These are phyloP conservation scores for Belgica antarctica DNA, from an alignment of 2,888 invertebrate genomes.

Conservation along the genomic window DNA sequence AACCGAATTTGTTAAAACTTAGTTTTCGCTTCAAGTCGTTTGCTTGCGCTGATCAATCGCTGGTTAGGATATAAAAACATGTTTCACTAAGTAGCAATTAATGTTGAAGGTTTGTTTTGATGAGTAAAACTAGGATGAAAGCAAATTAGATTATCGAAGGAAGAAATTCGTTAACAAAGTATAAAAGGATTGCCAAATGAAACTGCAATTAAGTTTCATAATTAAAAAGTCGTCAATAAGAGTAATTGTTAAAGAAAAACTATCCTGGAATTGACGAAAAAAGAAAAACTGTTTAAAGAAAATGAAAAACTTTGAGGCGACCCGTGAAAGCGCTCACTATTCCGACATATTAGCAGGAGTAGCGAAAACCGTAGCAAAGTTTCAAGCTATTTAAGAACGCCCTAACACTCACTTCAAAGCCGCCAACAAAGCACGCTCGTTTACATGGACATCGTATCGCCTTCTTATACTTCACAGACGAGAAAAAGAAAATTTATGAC, in stretches of 20 bases:
- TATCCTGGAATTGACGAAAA: conserved; percentile 10
- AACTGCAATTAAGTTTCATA: conserved; percentile 19
- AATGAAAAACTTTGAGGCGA: background rate
- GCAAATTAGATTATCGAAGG: background rate
- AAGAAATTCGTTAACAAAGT: conserved; percentile 15
- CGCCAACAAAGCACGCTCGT: conserved; percentile 1
- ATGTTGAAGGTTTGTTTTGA: background rate
- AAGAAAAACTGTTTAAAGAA: too few relatives aligned
- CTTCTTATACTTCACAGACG: conserved; percentile 33
- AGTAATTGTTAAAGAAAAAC: background rate
- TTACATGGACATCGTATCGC: conserved; percentile 32
- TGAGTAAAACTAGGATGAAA: background rate
- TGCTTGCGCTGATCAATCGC: background rate
- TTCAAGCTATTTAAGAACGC: background rate
- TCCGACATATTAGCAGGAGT: background rate
- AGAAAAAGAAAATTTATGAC: background rate
- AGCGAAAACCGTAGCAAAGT: background rate
- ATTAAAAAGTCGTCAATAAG: background rate
- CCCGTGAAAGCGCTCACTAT: background rate
- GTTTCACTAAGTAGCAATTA: conserved; percentile 5
- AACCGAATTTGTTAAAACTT: background rate
- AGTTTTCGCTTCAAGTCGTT: background rate
- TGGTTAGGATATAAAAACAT: background rate
- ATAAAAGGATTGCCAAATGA: conserved; percentile 13
- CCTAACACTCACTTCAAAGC: background rate